Conservation (phyloP, 2,113 vertebrate genomes). For the Gorsachius goisagi region DNA sequence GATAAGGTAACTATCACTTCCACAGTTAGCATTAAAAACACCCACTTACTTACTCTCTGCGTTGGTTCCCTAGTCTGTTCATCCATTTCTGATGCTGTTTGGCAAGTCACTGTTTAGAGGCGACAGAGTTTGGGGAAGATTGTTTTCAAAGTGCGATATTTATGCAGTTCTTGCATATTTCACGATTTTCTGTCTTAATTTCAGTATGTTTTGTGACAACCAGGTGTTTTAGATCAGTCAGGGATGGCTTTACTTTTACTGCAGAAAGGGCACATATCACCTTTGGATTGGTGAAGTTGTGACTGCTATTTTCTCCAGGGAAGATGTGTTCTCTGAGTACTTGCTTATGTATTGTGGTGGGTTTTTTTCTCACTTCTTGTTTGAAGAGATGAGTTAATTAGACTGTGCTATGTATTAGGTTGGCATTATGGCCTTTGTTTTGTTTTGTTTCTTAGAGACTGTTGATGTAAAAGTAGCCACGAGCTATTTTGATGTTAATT, state of each 20-base stretch:
- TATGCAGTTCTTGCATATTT: not conserved
- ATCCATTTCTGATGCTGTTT: not conserved
- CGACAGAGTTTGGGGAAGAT: not conserved
- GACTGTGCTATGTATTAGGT: not conserved
- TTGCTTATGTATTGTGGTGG: not conserved
- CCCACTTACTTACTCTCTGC: not conserved
- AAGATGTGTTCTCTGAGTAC: not conserved
- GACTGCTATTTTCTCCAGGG: not conserved
- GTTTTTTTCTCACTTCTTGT: not conserved
- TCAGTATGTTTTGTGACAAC: not conserved
- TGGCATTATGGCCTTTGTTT: not conserved
- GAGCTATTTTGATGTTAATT: not conserved
- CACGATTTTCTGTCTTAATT: not conserved
- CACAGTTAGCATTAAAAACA: not conserved
- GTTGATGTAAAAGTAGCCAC: not conserved
- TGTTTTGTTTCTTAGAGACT: not conserved
- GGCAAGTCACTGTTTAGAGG: not conserved
- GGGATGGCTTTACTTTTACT: not conserved
- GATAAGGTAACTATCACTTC: not conserved
- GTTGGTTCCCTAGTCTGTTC: not conserved
- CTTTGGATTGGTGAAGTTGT: not conserved
- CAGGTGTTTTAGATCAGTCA: not conserved
- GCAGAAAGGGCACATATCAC: not conserved
- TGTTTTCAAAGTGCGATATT: not conserved
- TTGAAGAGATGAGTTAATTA: not conserved